Conservation (phyloP, 1,140 invertebrate genomes). For the Zaprionus inermis region DNA sequence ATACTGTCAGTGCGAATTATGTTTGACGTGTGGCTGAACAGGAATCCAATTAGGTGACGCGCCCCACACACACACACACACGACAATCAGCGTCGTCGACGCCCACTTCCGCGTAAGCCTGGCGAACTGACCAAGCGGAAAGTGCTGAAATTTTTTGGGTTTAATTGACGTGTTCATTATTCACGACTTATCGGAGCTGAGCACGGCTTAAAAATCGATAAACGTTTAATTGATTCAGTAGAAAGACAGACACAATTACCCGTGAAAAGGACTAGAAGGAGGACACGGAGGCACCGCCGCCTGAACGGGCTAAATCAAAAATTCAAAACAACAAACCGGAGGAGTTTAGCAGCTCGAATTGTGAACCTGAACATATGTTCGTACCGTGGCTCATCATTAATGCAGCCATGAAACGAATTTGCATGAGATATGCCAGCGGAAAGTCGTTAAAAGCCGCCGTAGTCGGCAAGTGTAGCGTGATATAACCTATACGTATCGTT, state of each 20-base stretch:
- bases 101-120: neutral
- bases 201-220: slow-evolving; percentile 34
- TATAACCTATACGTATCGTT: no score
- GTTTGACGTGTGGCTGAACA: slow-evolving; percentile 5
- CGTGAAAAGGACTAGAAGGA: neutral
- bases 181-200: slow-evolving; percentile 4
- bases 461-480: slow-evolving; percentile 9
- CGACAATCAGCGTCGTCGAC: neutral
- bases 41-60: slow-evolving; percentile 11
- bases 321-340: slow-evolving; percentile 52
- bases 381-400: slow-evolving; percentile 57
- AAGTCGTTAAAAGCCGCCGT: neutral
- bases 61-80: neutral
- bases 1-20: slow-evolving; percentile 9
- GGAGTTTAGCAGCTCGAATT: slow-evolving; percentile 36
- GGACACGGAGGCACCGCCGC: neutral
- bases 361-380: slow-evolving; percentile 63
- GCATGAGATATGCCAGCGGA: slow-evolving; percentile 29
- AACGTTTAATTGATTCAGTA: slow-evolving; percentile 20
- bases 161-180: slow-evolving; percentile 15
- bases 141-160: slow-evolving; percentile 12
- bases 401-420: slow-evolving; percentile 45
- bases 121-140: neutral
- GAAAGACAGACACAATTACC: neutral
- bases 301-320: slow-evolving; percentile 36